Evolutionary conservation across 2,113 vertebrate species (phyloP).

Genomic region (human (Homo sapiens)): GRCh38 chr21:24145001-24145500

Average conservation of each 20-base stretch:
- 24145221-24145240: neutral
- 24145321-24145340: neutral
- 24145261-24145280: neutral
- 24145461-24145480: neutral
- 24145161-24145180: neutral
- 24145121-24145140: neutral
- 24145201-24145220: neutral
- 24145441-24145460: neutral
- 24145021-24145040: neutral
- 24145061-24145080: neutral
- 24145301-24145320: neutral
- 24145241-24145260: neutral
- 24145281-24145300: neutral
- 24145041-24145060: neutral
- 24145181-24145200: neutral
- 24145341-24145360: neutral
- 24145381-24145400: neutral
- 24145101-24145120: neutral
- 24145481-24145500: neutral
- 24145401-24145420: neutral
- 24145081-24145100: neutral
- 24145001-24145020: neutral
- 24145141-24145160: neutral
- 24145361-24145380: neutral
- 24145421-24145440: neutral